phyloP scores from a whole-genome alignment of 2,113 vertebrate genomes.

The Vicugna pacos region DNA sequence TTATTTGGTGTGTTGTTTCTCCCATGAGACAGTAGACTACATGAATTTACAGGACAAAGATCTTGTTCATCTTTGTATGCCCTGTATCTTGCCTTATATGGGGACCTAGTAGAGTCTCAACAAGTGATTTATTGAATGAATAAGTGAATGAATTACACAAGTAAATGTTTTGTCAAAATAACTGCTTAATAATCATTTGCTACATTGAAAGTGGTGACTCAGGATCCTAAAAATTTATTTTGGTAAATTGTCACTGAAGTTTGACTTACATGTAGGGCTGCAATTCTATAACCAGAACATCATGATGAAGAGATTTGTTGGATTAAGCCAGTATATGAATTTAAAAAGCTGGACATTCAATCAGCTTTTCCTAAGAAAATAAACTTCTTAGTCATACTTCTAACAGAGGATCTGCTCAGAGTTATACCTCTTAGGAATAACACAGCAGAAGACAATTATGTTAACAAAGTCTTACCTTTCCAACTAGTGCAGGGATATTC shows the following conservation, averaged over 20 bases:
- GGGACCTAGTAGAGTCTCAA: background rate
- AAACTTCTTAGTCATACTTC: background rate
- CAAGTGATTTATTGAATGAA: background rate
- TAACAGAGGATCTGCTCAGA: background rate
- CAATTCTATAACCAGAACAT: background rate
- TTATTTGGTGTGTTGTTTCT: background rate
- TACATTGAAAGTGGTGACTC: background rate
- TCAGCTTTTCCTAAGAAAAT: background rate
- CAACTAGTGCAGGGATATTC: conserved; percentile 96
- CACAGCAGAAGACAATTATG: background rate
- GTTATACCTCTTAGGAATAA: conserved; percentile 9
- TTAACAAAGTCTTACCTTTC: conserved; percentile 90
- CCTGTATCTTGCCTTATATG: background rate
- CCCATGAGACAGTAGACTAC: background rate
- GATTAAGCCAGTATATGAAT: background rate
- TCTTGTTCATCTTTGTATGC: background rate
- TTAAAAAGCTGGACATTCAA: background rate
- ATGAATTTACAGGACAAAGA: background rate
- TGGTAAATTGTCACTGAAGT: background rate
- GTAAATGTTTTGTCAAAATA: background rate
- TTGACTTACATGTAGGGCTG: background rate
- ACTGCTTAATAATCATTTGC: background rate
- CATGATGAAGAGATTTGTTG: background rate
- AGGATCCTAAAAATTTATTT: background rate
- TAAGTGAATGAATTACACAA: background rate